A percentile compares a stretch with the other conserved stretches of the same genome.
Conservation (phyloP, 2,113 vertebrate species). For the Donacobius atricapilla region DNA sequence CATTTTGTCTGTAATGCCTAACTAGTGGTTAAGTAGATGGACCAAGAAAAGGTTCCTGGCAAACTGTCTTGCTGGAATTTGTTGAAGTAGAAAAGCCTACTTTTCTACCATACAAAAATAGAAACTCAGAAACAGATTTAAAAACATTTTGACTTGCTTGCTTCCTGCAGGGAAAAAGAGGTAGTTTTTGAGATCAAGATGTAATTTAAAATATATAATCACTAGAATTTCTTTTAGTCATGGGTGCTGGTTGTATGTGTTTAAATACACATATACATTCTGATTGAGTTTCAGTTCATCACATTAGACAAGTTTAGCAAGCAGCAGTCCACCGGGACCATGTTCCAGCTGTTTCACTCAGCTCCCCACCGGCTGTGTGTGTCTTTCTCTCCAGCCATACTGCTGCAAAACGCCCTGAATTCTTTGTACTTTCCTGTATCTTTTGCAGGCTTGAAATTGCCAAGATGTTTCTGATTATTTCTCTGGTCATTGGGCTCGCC, state of each 20-base stretch:
- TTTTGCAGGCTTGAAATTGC: neutral
- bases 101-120: neutral
- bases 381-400: neutral
- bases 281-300: neutral
- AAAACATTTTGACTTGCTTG: neutral
- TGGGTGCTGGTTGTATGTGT: neutral
- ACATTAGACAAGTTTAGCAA: neutral
- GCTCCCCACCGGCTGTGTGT: neutral
- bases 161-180: neutral
- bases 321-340: neutral
- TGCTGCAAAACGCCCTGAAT: neutral
- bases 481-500: neutral
- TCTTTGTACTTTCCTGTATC: neutral
- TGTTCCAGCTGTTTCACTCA: neutral
- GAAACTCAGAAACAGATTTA: neutral
- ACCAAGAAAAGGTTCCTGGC: neutral
- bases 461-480: slow-evolving; percentile 62
- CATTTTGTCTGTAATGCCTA: neutral
- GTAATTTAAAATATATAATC: neutral
- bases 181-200: neutral
- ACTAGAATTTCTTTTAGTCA: neutral
- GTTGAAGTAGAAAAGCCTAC: neutral
- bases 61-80: neutral
- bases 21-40: neutral
- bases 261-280: neutral